Conservation (phyloP, 2,888 invertebrate genomes). For the Andrena hattorfiana region DNA sequence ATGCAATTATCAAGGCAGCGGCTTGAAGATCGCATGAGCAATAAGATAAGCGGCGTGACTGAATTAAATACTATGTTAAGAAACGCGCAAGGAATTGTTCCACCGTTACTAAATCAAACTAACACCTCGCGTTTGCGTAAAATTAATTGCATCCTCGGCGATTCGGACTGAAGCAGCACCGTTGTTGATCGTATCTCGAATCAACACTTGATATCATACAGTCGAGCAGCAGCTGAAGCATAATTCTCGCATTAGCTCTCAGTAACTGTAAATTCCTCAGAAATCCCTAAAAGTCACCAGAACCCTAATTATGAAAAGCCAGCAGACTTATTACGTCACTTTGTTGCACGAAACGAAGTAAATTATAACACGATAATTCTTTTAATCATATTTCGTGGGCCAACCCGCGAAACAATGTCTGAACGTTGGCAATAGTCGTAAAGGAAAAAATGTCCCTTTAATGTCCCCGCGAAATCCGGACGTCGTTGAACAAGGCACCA, state of each 20-base stretch:
- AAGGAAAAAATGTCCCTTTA: conserved; percentile 40
- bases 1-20: conserved; percentile 53
- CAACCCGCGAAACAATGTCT: conserved; percentile 24
- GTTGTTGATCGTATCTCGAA: conserved; percentile 9
- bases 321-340: background rate
- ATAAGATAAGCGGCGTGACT: conserved; percentile 52
- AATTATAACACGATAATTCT: background rate
- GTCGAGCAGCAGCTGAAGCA: background rate
- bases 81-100: conserved; percentile 24
- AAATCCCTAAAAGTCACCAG: background rate
- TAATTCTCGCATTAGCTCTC: background rate
- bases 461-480: conserved; percentile 69
- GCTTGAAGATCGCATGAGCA: conserved; percentile 49
- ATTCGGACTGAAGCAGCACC: background rate
- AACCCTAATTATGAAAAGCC: background rate
- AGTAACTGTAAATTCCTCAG: background rate
- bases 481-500: conserved; percentile 71
- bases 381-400: background rate
- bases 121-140: conserved; percentile 36
- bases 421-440: conserved; percentile 25
- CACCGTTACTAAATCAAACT: conserved; percentile 51
- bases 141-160: conserved; percentile 38
- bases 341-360: background rate
- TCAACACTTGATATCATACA: background rate
- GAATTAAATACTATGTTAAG: conserved; percentile 53